Conservation (phyloP, 2,888 invertebrate genomes). For the Glaucopsyche alexis region DNA sequence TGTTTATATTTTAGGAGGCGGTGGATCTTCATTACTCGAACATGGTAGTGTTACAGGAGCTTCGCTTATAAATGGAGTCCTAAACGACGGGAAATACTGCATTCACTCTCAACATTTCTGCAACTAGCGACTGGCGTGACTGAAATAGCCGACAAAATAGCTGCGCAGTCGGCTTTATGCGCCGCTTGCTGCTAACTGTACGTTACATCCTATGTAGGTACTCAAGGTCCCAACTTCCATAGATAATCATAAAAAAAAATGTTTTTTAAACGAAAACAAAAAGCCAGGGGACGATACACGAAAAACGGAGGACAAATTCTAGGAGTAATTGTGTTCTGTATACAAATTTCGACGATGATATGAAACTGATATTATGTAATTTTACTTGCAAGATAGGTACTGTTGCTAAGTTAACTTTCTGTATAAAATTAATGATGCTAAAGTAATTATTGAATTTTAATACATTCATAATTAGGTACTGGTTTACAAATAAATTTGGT, state of each 20-base stretch:
- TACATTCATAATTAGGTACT: slow-evolving; percentile 36
- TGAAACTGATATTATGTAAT: slow-evolving; percentile 7
- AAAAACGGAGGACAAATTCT: slow-evolving; percentile 34
- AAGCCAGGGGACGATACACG: no score
- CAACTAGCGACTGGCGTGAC: slow-evolving; percentile 34
- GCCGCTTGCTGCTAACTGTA: slow-evolving; percentile 33
- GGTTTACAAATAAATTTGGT: slow-evolving; percentile 38
- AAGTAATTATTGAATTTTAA: slow-evolving; percentile 9
- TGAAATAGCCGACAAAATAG: slow-evolving; percentile 32
- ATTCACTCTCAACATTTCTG: slow-evolving; percentile 35
- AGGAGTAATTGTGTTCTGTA: no score
- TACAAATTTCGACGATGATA: slow-evolving; percentile 35
- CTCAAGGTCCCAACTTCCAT: slow-evolving; percentile 33
- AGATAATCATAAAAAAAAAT: no score
- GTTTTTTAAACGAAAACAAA: slow-evolving; percentile 39
- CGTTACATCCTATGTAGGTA: slow-evolving; percentile 30
- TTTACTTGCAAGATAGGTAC: no score
- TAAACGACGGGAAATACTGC: slow-evolving; percentile 34
- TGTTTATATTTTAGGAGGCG: no score
- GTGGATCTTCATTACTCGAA: no score
- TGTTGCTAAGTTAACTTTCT: no score
- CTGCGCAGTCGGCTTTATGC: slow-evolving; percentile 30
- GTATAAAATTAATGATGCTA: no score
- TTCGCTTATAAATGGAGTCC: no score
- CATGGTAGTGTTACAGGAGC: no score